phyloP scores from a whole-genome alignment of 2,888 invertebrate genomes.

The Lutraria lutraria region DNA sequence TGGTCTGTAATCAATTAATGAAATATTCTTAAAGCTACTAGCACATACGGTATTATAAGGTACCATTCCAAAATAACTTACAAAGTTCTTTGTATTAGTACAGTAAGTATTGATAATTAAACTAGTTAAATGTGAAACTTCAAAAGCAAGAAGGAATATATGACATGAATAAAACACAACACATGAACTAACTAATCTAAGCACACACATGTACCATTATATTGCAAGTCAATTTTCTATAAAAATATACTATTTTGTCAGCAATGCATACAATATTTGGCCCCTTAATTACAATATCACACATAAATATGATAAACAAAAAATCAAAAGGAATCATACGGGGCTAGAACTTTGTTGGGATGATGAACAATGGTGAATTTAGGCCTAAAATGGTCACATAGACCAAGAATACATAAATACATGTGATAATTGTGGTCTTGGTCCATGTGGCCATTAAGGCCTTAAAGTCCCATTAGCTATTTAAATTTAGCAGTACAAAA shows the following conservation, averaged over 20 bases:
- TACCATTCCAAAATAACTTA: not conserved
- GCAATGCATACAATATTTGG: constrained; percentile 47
- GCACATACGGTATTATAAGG: not conserved
- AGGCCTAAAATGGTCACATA: no score
- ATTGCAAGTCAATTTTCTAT: constrained; percentile 33
- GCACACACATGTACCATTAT: constrained; percentile 4
- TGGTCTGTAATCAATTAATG: not conserved
- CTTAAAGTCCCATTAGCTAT: no score
- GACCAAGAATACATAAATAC: no score
- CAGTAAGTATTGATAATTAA: not conserved
- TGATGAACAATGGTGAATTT: no score
- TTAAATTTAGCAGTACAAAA: no score
- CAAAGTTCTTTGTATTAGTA: not conserved
- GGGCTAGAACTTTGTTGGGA: no score
- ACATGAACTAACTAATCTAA: not conserved
- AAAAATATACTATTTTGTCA: constrained; percentile 63
- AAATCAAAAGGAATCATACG: not conserved
- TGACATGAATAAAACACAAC: not conserved
- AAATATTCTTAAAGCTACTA: not conserved
- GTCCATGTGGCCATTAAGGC: no score
- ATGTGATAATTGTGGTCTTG: no score
- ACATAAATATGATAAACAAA: constrained; percentile 6
- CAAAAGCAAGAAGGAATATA: not conserved
- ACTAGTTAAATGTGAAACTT: not conserved
- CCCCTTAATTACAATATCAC: constrained; percentile 37